Evolutionary conservation across 35 echinoderm and acorn worm species (phyloP).

Genomic region (Patiria miniata): DNA sequence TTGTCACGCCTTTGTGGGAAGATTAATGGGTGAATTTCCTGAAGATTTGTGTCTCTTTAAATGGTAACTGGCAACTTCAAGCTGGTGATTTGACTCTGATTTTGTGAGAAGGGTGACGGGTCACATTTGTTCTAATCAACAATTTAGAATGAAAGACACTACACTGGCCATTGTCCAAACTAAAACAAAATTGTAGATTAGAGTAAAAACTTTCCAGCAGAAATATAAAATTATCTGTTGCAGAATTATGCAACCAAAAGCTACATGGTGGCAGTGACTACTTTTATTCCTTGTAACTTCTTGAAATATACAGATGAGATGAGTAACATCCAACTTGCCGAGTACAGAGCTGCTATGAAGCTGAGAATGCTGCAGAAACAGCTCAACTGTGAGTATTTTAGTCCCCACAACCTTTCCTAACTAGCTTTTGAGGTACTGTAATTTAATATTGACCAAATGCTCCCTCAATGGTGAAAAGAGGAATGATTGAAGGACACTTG

Average conservation of each 20-base stretch:
- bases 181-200: no score
- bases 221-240: no score
- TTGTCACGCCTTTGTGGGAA: constrained; percentile 7
- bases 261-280: no score
- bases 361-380: constrained; percentile 81
- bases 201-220: no score
- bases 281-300: background rate
- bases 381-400: constrained; percentile 71
- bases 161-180: no score
- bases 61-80: background rate
- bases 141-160: no score
- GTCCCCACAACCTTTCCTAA: background rate
- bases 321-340: constrained; percentile 73
- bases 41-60: no score
- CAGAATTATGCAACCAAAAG: no score
- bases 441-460: background rate
- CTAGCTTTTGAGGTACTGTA: background rate
- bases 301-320: constrained; percentile 48
- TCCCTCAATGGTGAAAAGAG: background rate
- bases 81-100: no score
- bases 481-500: no score
- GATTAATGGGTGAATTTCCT: background rate
- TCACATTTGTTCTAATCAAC: no score
- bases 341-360: constrained; percentile 89
- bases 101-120: no score